phyloP scores from a whole-genome alignment of 1,140 invertebrate species.

The Liolophura sinensis region DNA sequence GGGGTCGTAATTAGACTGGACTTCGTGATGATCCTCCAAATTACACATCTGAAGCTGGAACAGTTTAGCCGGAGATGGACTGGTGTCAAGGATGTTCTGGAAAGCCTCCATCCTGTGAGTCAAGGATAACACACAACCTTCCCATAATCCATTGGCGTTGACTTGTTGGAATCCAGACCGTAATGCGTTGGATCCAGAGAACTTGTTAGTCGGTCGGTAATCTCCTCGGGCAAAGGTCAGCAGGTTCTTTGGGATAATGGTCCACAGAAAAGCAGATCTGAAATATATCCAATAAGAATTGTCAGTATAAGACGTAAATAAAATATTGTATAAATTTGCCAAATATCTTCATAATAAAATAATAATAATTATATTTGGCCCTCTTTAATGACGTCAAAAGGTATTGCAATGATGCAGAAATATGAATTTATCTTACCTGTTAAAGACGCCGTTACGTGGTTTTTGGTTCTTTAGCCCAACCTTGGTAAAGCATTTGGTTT shows the following conservation, averaged over 20 bases:
- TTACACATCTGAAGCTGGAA: too few relatives aligned
- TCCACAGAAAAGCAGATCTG: slow-evolving; percentile 26
- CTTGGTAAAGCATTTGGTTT: slow-evolving; percentile 45
- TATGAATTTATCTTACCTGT: too few relatives aligned
- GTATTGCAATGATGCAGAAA: too few relatives aligned
- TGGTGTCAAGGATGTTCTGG: slow-evolving; percentile 1
- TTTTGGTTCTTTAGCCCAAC: slow-evolving; percentile 10
- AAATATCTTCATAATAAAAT: too few relatives aligned
- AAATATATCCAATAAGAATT: too few relatives aligned
- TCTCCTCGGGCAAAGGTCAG: slow-evolving; percentile 29
- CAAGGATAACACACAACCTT: slow-evolving; percentile 18
- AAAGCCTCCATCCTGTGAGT: slow-evolving; percentile 23
- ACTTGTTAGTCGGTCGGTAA: slow-evolving; percentile 24
- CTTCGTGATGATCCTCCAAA: too few relatives aligned
- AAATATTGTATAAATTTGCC: too few relatives aligned
- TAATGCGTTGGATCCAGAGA: slow-evolving; percentile 25
- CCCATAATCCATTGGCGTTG: slow-evolving; percentile 29
- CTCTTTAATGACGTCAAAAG: too few relatives aligned
- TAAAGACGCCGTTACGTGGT: too few relatives aligned
- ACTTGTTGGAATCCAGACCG: slow-evolving; percentile 23
- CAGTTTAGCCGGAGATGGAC: background rate
- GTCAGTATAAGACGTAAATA: too few relatives aligned
- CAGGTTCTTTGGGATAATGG: slow-evolving; percentile 25
- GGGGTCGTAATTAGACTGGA: too few relatives aligned
- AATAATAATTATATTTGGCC: too few relatives aligned